Evolutionary conservation across 2,113 vertebrate species (phyloP).

Genomic region (Anolis sagrei): DNA sequence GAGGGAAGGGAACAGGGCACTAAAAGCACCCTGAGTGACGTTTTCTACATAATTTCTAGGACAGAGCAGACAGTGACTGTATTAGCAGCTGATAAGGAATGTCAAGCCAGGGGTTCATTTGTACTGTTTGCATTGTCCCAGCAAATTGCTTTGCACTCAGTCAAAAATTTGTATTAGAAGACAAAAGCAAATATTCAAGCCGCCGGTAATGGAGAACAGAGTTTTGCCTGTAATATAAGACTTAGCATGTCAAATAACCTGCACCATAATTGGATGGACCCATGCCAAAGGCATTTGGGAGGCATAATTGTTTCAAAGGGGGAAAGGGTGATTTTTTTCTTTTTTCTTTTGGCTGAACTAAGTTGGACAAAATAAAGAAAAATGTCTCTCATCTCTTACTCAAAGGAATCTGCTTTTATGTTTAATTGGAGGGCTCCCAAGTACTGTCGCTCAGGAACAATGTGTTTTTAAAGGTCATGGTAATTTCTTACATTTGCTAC

Average conservation of each 20-base stretch:
- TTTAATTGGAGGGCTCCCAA: background rate
- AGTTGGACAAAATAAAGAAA: slow-evolving; percentile 37
- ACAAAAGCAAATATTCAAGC: slow-evolving; percentile 35
- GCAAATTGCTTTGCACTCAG: slow-evolving; percentile 48
- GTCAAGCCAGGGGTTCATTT: slow-evolving; percentile 33
- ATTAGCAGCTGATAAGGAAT: slow-evolving; percentile 32
- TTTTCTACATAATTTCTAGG: slow-evolving; percentile 10
- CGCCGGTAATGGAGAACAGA: slow-evolving; percentile 15
- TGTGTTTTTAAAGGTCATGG: slow-evolving; percentile 17
- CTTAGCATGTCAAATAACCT: slow-evolving; percentile 41
- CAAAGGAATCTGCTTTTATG: background rate
- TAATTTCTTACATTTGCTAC: slow-evolving; percentile 15
- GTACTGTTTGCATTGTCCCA: slow-evolving; percentile 39
- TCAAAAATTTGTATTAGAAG: slow-evolving; percentile 46
- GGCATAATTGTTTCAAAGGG: slow-evolving; percentile 39
- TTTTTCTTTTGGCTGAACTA: slow-evolving; percentile 39
- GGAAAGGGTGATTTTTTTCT: slow-evolving; percentile 12
- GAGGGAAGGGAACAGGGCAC: background rate
- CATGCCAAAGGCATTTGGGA: slow-evolving; percentile 11
- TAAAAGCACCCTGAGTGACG: slow-evolving; percentile 11
- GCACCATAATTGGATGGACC: slow-evolving; percentile 15
- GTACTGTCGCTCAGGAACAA: slow-evolving; percentile 6
- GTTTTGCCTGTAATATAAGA: slow-evolving; percentile 43
- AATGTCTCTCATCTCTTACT: rapidly evolving
- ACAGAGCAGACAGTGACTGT: background rate